phyloP scores from a whole-genome alignment of 2,113 vertebrate genomes.

The Bettongia penicillata region DNA sequence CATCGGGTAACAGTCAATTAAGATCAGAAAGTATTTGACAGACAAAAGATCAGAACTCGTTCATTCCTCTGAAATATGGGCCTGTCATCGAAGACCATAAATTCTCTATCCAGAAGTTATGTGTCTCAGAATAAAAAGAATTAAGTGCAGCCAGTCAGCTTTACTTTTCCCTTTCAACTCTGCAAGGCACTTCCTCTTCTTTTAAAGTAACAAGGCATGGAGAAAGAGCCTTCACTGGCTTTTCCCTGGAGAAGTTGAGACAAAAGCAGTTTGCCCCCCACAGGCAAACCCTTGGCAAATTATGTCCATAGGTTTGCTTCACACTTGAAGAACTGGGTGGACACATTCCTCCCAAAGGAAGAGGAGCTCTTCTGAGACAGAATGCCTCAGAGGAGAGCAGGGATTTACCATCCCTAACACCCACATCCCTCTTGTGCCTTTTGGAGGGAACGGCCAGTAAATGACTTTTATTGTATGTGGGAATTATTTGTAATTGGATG shows the following conservation, averaged over 20 bases:
- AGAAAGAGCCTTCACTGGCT: not conserved
- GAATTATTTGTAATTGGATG: too few species aligned
- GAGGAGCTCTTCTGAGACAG: not conserved
- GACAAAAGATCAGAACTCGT: slow-evolving; percentile 80
- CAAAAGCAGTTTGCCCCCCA: not conserved
- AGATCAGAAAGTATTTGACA: slow-evolving; percentile 78
- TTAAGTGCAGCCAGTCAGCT: not conserved
- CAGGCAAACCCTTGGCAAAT: not conserved
- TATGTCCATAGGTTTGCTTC: not conserved
- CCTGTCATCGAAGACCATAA: slow-evolving; percentile 68
- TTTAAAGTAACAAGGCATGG: not conserved
- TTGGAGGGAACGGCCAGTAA: not conserved
- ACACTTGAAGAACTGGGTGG: not conserved
- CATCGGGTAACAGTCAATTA: slow-evolving; percentile 78
- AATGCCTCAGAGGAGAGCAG: not conserved
- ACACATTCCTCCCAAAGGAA: not conserved
- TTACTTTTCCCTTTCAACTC: not conserved
- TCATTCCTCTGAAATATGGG: slow-evolving; percentile 67
- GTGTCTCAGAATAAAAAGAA: slow-evolving; percentile 55
- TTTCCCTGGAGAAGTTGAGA: not conserved
- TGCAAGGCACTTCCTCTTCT: not conserved
- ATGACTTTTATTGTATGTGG: not conserved
- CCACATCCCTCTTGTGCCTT: not conserved
- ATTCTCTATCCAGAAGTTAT: slow-evolving; percentile 54
- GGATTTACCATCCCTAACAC: not conserved